Evolutionary conservation across 2,888 invertebrate genomes (phyloP), one percentile per base, ranked within the genome.

Genomic region (Allacma fusca): DNA sequence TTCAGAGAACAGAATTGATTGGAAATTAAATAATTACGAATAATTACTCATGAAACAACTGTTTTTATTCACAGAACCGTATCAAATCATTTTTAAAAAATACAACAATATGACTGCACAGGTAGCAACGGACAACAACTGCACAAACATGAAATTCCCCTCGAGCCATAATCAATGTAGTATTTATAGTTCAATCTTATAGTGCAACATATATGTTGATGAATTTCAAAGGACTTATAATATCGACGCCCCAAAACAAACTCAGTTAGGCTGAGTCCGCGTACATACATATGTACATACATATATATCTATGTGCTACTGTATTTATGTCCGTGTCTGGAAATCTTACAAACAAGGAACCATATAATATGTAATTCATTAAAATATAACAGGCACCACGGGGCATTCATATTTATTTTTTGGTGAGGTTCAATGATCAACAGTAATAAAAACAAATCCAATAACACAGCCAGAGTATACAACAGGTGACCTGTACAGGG

Each of bases 11-110:
- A n/a, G n/a, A n/a, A n/a, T n/a, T n/a, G n/a, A n/a, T n/a, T n/a
- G n/a, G n/a, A n/a, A n/a, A n/a, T n/a, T n/a, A n/a, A n/a, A n/a
- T n/a, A n/a, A n/a, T n/a, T n/a, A n/a, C n/a, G n/a, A n/a, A n/a
- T n/a, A n/a, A n/a, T n/a, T n/a, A n/a, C n/a, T 50, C 50, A 50
- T 50, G 50, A 50, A 50, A 50, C 50, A 50, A 50, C 50, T 50
- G 50, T 19, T 50, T 50, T 50, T 50, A 50, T 50, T 50, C 50
- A 50, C 50, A n/a, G 50, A 50, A 50, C 50, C n/a, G 50, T 50
- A 50, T 50, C 50, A 50, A 50, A 50, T 50, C 50, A 50, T 50
- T 50, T n/a, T 19, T 50, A 50, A 50, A 50, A 50, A 50, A 50
- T 50, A 50, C 50, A 50, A 50, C n/a, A 50, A 12, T 50, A 50